These are phyloP conservation scores for Stenchaetothrips biformis DNA, from an alignment of 2,888 invertebrate genomes.

Conservation along the genomic window DNA sequence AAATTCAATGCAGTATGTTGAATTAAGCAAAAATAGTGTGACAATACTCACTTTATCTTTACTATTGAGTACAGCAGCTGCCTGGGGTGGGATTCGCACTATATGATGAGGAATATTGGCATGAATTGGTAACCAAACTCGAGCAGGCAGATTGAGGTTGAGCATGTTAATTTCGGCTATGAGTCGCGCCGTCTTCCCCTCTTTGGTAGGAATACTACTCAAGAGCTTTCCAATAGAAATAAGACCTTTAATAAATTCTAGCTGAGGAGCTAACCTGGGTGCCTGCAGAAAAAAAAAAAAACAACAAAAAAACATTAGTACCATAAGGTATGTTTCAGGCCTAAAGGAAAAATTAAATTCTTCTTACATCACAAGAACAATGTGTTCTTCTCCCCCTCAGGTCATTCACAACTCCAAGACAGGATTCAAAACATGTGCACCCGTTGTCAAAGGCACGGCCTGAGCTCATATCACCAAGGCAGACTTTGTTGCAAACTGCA, in stretches of 20 bases:
- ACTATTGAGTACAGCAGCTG: conserved; percentile 96
- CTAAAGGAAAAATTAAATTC: neutral
- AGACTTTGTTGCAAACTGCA: conserved; percentile 51
- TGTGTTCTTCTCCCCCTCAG: conserved; percentile 69
- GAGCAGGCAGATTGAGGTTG: conserved; percentile 93
- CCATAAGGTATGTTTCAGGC: neutral
- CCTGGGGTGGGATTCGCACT: conserved; percentile 93
- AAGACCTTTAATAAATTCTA: conserved; percentile 82
- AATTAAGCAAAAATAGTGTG: neutral
- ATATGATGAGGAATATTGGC: conserved; percentile 78
- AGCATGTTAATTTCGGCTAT: conserved; percentile 88
- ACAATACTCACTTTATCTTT: conserved; percentile 75
- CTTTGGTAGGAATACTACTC: conserved; percentile 76
- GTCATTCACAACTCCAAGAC: conserved; percentile 55
- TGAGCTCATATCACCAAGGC: conserved; percentile 85
- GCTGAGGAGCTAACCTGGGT: conserved; percentile 73
- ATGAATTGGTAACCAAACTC: conserved; percentile 95
- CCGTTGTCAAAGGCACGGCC: conserved; percentile 96
- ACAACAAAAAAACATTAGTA: conserved; percentile 28
- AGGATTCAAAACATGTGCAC: conserved; percentile 82
- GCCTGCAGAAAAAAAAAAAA: conserved; percentile 53
- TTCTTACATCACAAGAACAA: conserved; percentile 67
- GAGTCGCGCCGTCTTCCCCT: conserved; percentile 85
- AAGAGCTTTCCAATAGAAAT: conserved; percentile 81
- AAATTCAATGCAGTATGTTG: neutral